These are phyloP conservation scores for Phataginus tetradactyla DNA, from an alignment of 2,797 vertebrate species.

Conservation along the genomic window DNA sequence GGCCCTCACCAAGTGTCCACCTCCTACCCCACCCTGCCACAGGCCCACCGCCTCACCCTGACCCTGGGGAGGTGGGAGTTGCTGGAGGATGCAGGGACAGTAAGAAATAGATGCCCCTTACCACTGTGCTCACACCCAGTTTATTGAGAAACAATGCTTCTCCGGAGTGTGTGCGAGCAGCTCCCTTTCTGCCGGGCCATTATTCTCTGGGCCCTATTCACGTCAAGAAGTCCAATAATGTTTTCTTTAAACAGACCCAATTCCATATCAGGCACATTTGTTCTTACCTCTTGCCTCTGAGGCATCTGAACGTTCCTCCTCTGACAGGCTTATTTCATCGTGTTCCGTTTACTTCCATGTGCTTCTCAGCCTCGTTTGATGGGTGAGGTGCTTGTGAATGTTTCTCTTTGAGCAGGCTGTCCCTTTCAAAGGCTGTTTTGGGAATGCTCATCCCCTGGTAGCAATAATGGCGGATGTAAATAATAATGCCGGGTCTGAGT, in stretches of 20 bases:
- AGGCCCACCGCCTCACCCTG: not conserved
- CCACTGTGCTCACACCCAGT: not conserved
- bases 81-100: not conserved
- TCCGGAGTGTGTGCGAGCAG: not conserved
- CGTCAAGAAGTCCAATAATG: slow-evolving; percentile 59
- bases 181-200: slow-evolving; percentile 31
- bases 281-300: slow-evolving; percentile 78
- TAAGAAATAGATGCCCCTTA: not conserved
- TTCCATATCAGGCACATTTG: slow-evolving; percentile 76
- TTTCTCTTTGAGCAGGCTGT: slow-evolving; percentile 53
- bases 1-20: not conserved
- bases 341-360: slow-evolving; percentile 76
- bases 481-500: slow-evolving; percentile 21
- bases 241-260: slow-evolving; percentile 82
- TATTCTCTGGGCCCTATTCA: slow-evolving; percentile 75
- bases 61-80: not conserved
- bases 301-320: slow-evolving; percentile 73
- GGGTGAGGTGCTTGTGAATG: slow-evolving; percentile 44
- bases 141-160: not conserved
- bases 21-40: not conserved
- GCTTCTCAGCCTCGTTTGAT: slow-evolving; percentile 63
- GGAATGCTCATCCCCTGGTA: slow-evolving; percentile 15
- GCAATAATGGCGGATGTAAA: slow-evolving; percentile 62
- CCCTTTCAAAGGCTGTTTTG: slow-evolving; percentile 63
- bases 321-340: slow-evolving; percentile 84